Evolutionary conservation across 2,797 vertebrate species (phyloP), one percentile per base, ranked within the genome.

Genomic region (Gallirallus australis): DNA sequence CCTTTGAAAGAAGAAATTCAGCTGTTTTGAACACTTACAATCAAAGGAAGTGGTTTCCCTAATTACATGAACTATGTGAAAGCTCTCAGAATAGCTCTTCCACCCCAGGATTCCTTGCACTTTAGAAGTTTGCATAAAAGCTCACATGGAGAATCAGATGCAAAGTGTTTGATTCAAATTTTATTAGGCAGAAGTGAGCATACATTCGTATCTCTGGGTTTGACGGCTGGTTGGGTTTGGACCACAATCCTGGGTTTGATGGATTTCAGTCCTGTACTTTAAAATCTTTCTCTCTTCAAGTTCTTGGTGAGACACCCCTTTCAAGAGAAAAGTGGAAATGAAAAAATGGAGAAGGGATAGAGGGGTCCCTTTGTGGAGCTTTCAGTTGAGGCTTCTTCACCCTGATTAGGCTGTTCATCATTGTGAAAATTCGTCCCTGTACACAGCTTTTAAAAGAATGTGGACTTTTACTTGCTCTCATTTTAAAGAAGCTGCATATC

Each of bases 101-200:
- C 98, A 98, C 98, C 98, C 98, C 98, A 98, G 98, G 98, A 98
- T 98, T 97, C 98, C 95, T 98, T 98, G 97, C 97, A 98, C 98
- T 98, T 98, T 98, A 98, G 98, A 98, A 98, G 98, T 98, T 98
- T 98, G 98, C 98, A 98, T 98, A 98, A 98, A 98, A 98, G 98
- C 98, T 98, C 97, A 98, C 98, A 97, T 96, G 97, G 98, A 98
- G 98, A 98, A 98, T 98, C 97, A 97, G 98, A 98, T 98, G 98
- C 98, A 98, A 98, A 98, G 98, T 98, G 98, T 98, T 98, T 98
- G 98, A 98, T 98, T 98, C 97, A 96, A 97, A 98, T 98, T 98
- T 98, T 98, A 97, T 98, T 98, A 98, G 97, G 97, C 96, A 98
- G 96, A 98, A 97, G 97, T 96, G 97, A 97, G 96, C 97, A 89